Conservation (phyloP, 2,113 vertebrate genomes). For the Platanista minor region DNA sequence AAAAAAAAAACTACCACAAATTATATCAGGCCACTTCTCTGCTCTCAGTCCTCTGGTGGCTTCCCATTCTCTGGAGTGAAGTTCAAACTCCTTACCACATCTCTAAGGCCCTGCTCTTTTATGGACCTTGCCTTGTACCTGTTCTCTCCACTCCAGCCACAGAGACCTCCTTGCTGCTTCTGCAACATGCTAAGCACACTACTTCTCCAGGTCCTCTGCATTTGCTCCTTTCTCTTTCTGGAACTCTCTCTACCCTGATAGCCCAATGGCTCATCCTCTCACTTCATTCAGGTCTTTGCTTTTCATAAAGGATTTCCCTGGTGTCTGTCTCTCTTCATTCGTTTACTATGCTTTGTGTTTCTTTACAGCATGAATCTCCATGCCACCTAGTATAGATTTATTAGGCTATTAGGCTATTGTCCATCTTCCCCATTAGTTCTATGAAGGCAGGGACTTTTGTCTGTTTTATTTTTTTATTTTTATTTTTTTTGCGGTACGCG, state of each 20-base stretch:
- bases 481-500: too few relatives aligned
- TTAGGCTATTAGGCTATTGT: not conserved
- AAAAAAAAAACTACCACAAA: not conserved
- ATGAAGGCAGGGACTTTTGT: not conserved
- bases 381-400: not conserved
- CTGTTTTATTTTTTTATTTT: not conserved
- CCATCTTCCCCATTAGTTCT: not conserved
- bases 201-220: not conserved
- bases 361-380: not conserved
- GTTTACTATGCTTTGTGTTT: not conserved
- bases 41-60: not conserved
- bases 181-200: not conserved
- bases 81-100: not conserved
- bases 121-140: too few relatives aligned
- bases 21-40: not conserved
- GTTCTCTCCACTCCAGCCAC: not conserved
- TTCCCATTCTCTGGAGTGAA: not conserved
- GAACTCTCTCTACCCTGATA: not conserved
- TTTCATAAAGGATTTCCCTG: not conserved
- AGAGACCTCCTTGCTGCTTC: not conserved
- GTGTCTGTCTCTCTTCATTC: not conserved
- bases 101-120: not conserved
- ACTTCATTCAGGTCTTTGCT: not conserved
- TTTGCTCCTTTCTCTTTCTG: not conserved
- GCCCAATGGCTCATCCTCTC: not conserved